Conservation (phyloP, 2,113 vertebrate species). For the Morone saxatilis region DNA sequence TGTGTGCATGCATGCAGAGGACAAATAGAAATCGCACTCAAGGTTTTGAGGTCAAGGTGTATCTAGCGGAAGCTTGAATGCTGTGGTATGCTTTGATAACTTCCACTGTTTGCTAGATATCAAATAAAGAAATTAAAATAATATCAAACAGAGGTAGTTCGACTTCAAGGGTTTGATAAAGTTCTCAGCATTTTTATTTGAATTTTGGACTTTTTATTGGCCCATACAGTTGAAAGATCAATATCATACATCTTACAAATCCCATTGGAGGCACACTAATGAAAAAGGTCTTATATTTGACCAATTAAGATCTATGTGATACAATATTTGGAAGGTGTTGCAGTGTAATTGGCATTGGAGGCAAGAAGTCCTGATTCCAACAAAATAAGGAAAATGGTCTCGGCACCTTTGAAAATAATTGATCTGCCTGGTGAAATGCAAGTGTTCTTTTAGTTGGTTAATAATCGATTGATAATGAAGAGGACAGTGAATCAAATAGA, state of each 20-base stretch:
- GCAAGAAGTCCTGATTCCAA: neutral
- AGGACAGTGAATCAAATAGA: neutral
- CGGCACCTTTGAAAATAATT: too few relatives aligned
- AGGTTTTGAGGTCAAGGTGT: neutral
- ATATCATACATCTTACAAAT: conserved; percentile 39
- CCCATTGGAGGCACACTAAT: conserved; percentile 6
- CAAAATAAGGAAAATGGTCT: too few relatives aligned
- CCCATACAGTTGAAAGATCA: conserved; percentile 27
- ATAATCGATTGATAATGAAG: neutral
- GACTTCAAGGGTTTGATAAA: conserved; percentile 23
- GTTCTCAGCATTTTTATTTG: conserved; percentile 12
- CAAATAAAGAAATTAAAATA: neutral
- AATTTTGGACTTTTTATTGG: conserved; percentile 14
- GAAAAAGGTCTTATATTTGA: conserved; percentile 25
- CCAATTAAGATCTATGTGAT: conserved; percentile 21
- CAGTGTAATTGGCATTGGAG: conserved; percentile 2
- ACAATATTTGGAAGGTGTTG: neutral
- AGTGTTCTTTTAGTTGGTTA: neutral
- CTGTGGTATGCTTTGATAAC: neutral
- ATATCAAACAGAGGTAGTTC: conserved; percentile 7
- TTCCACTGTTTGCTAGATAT: neutral
- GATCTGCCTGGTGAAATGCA: neutral
- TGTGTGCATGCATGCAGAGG: neutral
- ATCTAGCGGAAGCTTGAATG: neutral
- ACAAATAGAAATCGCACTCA: neutral